Evolutionary conservation across 2,888 invertebrate species (phyloP).

Genomic region (Tortricodes alternella): DNA sequence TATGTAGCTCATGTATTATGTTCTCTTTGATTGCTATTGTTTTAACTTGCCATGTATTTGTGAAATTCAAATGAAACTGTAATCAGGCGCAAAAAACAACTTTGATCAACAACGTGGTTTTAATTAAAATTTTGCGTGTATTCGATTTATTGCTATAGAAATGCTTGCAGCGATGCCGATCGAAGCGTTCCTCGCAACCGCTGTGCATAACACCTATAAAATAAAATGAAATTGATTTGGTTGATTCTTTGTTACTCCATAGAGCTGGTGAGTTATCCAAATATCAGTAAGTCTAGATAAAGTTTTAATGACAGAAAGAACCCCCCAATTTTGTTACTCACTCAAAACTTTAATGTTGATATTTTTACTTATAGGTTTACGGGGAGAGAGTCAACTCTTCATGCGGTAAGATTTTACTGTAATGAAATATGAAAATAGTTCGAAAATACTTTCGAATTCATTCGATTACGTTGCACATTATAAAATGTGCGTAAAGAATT

Average conservation of each 20-base stretch:
- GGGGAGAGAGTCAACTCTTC: slow-evolving; percentile 47
- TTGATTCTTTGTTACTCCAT: slow-evolving; percentile 49
- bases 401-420: slow-evolving; percentile 53
- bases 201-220: slow-evolving; percentile 56
- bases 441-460: too few relatives aligned
- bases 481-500: too few relatives aligned
- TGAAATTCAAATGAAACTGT: not conserved
- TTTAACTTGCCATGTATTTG: not conserved
- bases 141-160: slow-evolving; percentile 53
- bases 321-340: too few relatives aligned
- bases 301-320: not conserved
- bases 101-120: slow-evolving; percentile 37
- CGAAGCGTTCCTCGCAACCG: slow-evolving; percentile 46
- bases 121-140: slow-evolving; percentile 53
- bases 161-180: slow-evolving; percentile 45
- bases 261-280: slow-evolving; percentile 49
- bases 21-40: not conserved
- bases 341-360: not conserved
- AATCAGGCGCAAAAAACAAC: slow-evolving; percentile 1
- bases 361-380: slow-evolving; percentile 43
- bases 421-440: too few relatives aligned
- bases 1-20: too few relatives aligned
- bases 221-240: slow-evolving; percentile 66
- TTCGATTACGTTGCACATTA: too few relatives aligned
- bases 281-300: not conserved